Percentiles rank a stretch among this genome's conserved stretches.
phyloP scores from a whole-genome alignment of 2,888 invertebrate genomes.

The Tetragnatha montana region DNA sequence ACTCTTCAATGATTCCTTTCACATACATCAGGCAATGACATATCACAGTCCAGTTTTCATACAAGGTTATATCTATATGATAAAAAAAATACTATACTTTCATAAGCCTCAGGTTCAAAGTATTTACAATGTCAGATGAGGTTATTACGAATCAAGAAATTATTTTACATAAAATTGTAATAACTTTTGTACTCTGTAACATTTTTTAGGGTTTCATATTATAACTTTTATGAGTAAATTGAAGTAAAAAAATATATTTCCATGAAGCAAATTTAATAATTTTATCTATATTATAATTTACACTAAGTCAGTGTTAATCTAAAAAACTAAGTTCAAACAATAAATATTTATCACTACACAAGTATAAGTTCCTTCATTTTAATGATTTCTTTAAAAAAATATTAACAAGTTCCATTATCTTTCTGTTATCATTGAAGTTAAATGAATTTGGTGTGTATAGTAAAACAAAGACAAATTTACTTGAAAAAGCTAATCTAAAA shows the following conservation, averaged over 20 bases:
- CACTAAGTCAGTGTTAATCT: neutral
- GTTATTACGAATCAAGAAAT: neutral
- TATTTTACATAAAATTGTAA: neutral
- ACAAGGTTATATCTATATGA: conserved; percentile 19
- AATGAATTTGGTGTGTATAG: too few relatives aligned
- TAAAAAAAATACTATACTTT: conserved; percentile 23
- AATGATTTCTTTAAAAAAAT: neutral
- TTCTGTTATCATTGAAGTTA: too few relatives aligned
- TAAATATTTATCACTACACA: neutral
- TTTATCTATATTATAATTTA: neutral
- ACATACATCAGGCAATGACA: conserved; percentile 27
- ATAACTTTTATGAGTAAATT: neutral
- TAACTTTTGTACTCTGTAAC: neutral
- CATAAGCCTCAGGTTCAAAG: conserved; percentile 8
- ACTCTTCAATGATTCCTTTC: neutral
- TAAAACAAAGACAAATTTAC: too few relatives aligned
- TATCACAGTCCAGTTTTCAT: conserved; percentile 46
- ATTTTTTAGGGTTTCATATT: neutral
- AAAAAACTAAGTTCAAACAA: neutral
- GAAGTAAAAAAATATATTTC: neutral
- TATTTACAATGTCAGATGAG: neutral
- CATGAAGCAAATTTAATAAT: neutral
- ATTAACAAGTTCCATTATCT: too few relatives aligned
- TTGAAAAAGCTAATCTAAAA: too few relatives aligned
- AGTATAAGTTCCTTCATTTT: neutral